phyloP scores from a whole-genome alignment of 2,797 vertebrate genomes.

The Melanogrammus aeglefinus region DNA sequence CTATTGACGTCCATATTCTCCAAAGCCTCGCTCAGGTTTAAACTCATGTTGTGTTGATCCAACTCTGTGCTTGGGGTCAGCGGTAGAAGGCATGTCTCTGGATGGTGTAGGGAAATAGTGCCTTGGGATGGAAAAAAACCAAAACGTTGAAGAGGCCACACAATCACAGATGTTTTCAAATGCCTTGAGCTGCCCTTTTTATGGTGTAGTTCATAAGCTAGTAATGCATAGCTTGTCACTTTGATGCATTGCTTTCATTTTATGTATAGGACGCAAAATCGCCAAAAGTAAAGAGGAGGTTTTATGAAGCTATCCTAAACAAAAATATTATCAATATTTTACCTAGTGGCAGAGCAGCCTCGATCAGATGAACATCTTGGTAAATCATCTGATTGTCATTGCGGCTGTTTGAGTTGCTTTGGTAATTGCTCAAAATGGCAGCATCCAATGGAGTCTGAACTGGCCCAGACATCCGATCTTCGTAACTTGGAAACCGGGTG shows the following conservation, averaged over 20 bases:
- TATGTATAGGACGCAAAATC: background rate
- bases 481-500: slow-evolving; percentile 60
- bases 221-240: background rate
- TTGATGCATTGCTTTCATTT: background rate
- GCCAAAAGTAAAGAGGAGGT: background rate
- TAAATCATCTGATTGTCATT: slow-evolving; percentile 39
- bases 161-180: background rate
- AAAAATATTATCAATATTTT: slow-evolving; percentile 20
- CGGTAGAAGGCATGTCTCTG: slow-evolving; percentile 62
- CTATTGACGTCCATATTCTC: slow-evolving; percentile 3
- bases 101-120: slow-evolving; percentile 11
- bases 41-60: slow-evolving; percentile 31
- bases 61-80: slow-evolving; percentile 52
- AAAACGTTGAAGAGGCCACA: slow-evolving; percentile 3
- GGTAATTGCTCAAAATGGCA: slow-evolving; percentile 12
- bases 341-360: slow-evolving; percentile 74
- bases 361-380: slow-evolving; percentile 78
- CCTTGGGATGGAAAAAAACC: slow-evolving; percentile 23
- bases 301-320: background rate
- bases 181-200: background rate
- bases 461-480: slow-evolving; percentile 33
- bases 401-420: background rate
- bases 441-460: slow-evolving; percentile 35
- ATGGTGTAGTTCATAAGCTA: background rate
- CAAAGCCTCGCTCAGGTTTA: slow-evolving; percentile 7